Base-by-base conservation (phyloP, 2,797 vertebrate species). In the Pangasius mekongensis region DNA sequence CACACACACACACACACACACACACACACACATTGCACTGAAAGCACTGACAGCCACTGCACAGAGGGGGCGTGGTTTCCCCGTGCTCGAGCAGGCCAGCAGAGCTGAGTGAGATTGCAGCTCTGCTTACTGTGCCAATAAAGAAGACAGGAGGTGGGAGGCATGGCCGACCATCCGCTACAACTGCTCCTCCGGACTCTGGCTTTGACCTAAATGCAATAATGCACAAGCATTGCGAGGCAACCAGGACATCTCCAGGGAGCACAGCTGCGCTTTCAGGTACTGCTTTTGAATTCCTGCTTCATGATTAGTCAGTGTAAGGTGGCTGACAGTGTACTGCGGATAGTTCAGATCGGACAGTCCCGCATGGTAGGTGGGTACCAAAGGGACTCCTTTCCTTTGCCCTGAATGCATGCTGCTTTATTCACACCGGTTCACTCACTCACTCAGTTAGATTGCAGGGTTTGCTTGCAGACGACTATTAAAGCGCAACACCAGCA, bases 301-400 rank as follows among this genome's bases (percentile, higher is more conserved):
- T 43, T 30, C 3, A 66, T 66, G 81, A 16, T 66, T 39, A 39
- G 8, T 27, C 9, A 74, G 14, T 60, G 13, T 60, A 54, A 86
- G 85, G 39, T 64, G 86, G 47, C 43, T 62, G 33, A 36, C 52
- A 56, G 11, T 30, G 49, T 86, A 88, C 90, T 94, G 94, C 94
- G 93, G 93, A 91, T 92, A 95, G 94, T 94, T 94, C 94, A 95
- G 93, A 94, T 94, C 91, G 93, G 93, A 93, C 76, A 62, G 64
- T 71, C 87, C 84, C 84, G 66, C 83, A 83, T 49, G 64, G 67
- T 2, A n/a, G 47, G 47, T 9, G 9, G 30, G 11, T 56, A 52
- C n/a, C 43, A 20, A 33, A 2, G 39, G 16, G 56, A 78, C 85
- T 24, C 16, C 3, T 78, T 74, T 74, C 4, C 39, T 49, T 30